A percentile compares a stretch with the other conserved stretches of the same genome.
Conservation (phyloP, 2,888 invertebrate species). For the Athetis lepigone region DNA sequence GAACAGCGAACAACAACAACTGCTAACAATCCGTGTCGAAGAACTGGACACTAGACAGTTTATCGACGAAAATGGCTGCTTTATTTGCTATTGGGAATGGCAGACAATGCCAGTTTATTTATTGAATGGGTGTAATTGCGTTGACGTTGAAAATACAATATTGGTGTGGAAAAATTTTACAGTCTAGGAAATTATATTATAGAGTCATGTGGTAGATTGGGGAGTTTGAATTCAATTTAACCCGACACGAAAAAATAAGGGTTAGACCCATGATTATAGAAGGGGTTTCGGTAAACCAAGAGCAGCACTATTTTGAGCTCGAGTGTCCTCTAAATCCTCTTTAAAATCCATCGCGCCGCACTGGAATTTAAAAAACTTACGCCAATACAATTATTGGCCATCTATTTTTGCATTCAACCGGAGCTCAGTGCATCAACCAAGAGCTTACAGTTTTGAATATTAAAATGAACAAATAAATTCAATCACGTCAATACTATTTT, state of each 20-base stretch:
- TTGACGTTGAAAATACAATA: neutral
- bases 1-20: constrained; percentile 66
- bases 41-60: constrained; percentile 55
- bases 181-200: neutral
- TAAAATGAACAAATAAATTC: no score
- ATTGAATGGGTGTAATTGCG: constrained; percentile 14
- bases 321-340: no score
- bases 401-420: no score
- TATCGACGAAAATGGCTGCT: constrained; percentile 57
- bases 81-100: constrained; percentile 47
- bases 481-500: no score
- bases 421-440: no score
- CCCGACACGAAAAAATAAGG: neutral
- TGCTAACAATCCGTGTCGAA: constrained; percentile 70
- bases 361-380: no score
- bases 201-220: neutral
- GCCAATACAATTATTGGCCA: no score
- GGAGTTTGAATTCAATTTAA: neutral
- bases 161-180: neutral
- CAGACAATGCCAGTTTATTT: constrained; percentile 37
- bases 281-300: neutral
- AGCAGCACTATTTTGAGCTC: no score
- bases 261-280: neutral
- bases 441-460: no score
- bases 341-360: no score